Evolutionary conservation across 2,797 vertebrate genomes (phyloP), one percentile per base, ranked within the genome.

Genomic region (Australoheros facetus): DNA sequence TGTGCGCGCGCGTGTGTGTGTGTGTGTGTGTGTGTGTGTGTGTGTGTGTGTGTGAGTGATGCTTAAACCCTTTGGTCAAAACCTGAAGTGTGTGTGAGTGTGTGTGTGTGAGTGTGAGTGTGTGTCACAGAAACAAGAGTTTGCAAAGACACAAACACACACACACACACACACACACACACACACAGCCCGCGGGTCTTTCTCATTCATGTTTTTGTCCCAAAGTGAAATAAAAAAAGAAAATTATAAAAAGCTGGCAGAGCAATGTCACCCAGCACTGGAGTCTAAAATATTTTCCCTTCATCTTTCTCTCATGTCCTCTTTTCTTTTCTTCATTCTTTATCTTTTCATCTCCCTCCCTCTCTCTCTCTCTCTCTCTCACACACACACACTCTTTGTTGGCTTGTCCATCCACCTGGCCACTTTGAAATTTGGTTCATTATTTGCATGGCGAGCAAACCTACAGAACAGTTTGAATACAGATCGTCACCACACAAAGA

Each of bases 131-230:
- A 21, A 42, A 81, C 14, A 30, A 79, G 80, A 79, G 73, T 81
- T 89, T 87, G 39, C 42, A 82, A 64, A 78, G 21, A 80, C 57
- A 71, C 76, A 79, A 55, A 73, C 76, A 74, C 79, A 75, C 72
- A 71, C 70, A 51, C 79, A 77, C 53, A 73, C 76, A 79, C 58
- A 71, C 76, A 77, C 79, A 73, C 72, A 78, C 30, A 74, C 78
- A 79, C 23, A 78, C 77, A 19, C 72, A 76, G 80, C 85, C 88
- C 1, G 53, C 14, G 76, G 90, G 79, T 81, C 58, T 56, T 62
- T 62, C 74, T 90, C 80, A 86, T 91, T 91, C 88, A 91, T 89
- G 87, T 88, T 89, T 93, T 80, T 54, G 73, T 88, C 83, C 83
- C 85, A 90, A 89, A 92, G 85, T 88, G 80, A 85, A 88, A 86